These are phyloP conservation scores for Pituophis catenifer DNA, from an alignment of 2,113 vertebrate species.

Conservation along the genomic window DNA sequence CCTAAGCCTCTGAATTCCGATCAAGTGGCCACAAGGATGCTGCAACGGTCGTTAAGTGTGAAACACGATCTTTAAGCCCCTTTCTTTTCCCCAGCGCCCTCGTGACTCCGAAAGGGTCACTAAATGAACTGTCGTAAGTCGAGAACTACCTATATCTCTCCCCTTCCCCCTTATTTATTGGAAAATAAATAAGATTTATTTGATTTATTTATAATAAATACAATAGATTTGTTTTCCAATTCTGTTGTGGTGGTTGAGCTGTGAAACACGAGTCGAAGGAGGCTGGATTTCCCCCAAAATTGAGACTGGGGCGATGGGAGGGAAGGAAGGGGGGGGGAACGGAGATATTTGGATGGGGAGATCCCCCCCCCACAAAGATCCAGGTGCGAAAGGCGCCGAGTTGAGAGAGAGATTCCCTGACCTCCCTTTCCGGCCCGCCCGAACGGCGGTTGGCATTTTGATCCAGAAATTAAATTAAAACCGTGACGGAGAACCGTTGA, in stretches of 20 bases:
- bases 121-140: neutral
- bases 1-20: too few species aligned
- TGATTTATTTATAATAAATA: too few species aligned
- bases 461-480: constrained; percentile 81
- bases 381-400: too few species aligned
- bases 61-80: neutral
- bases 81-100: neutral
- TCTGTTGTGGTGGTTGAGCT: too few species aligned
- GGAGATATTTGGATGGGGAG: too few species aligned
- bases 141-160: neutral
- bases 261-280: neutral
- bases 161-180: too few species aligned
- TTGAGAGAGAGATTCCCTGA: too few species aligned
- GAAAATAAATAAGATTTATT: too few species aligned
- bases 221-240: neutral
- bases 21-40: too few species aligned
- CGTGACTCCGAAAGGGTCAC: neutral
- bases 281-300: neutral
- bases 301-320: too few species aligned
- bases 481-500: constrained; percentile 75
- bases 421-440: neutral
- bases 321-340: accelerated
- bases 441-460: constrained; percentile 46
- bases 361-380: too few species aligned
- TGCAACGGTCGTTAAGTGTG: accelerated